Base-by-base conservation (phyloP, 2,113 vertebrate genomes). In the Corythornis madagascariensis region DNA sequence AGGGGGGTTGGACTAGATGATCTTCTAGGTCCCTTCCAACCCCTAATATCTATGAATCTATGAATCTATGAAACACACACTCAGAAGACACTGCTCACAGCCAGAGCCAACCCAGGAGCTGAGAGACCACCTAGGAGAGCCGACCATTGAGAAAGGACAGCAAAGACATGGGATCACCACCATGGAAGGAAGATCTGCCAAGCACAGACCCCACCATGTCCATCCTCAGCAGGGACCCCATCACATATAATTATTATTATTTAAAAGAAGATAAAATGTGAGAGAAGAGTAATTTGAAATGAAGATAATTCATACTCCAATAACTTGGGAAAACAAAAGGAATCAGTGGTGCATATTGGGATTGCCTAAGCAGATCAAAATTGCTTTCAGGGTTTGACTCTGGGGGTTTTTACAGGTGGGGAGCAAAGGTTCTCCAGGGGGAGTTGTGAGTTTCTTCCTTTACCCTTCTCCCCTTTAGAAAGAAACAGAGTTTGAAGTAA, bases 81-180 rank as follows among this genome's bases (percentile, higher is more conserved):
- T 56, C 38, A 52, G 2, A 35, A 5, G 3, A n/a, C 22, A 25
- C 6, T 31, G 20, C 29, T 61, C 65, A 25, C 59, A 59, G 29
- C 43, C 38, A 48, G 17, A 48, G 75, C 13, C 66, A 53, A 26
- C 8, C 43, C 15, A 43, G 22, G 26, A 74, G 42, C 48, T 40
- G 11, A 57, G 38, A 38, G 28, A 65, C 8, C 29, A 66, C 40
- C 25, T 4, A 2, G 31, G 35, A 81, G 19, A 71, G 29, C 3
- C 0, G 0, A 16, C 14, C 0, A 0, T 12, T 12, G 8, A 28
- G 24, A 38, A 25, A 63, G n/a, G 17, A 53, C 22, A 59, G 59
- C 21, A 83, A 64, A 42, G 29, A 16, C 18, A 45, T 1, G 2
- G 35, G 29, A 25, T 13, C 50, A 13, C 29, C 50, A 21, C 19